phyloP scores from a whole-genome alignment of 37 sponge, comb jelly and placozoan genomes.

The Beroe forskalii region DNA sequence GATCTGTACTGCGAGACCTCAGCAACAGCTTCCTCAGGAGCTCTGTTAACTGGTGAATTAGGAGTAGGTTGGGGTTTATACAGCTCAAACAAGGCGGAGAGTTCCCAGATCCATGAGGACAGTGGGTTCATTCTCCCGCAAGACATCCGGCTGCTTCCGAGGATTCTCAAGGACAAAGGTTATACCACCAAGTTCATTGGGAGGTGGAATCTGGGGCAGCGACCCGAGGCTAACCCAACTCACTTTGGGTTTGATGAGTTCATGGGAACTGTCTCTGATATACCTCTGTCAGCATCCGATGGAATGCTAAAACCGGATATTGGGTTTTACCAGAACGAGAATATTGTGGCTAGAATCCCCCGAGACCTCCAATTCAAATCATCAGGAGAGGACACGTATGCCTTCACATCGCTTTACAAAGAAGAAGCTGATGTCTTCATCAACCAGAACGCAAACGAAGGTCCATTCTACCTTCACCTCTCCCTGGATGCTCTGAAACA shows the following conservation, averaged over 20 bases:
- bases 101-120: neutral
- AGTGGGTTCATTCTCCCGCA: constrained; percentile 27
- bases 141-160: neutral
- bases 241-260: constrained; percentile 22
- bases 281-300: neutral
- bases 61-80: constrained; percentile 5
- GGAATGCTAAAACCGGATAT: neutral
- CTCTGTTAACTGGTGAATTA: neutral
- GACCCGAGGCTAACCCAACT: constrained; percentile 49
- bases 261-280: constrained; percentile 15
- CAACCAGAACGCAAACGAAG: neutral
- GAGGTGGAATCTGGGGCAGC: constrained; percentile 40
- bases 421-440: constrained; percentile 16
- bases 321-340: neutral
- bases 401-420: neutral
- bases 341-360: neutral
- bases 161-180: neutral
- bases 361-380: neutral
- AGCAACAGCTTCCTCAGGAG: neutral
- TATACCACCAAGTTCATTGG: constrained; percentile 8
- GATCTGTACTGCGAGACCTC: constrained; percentile 51
- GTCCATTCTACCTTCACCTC: constrained; percentile 26
- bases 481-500: constrained; percentile 44
- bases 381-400: neutral
- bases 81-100: constrained; percentile 42